Base-by-base conservation (phyloP, 2,113 vertebrate genomes). In the Mirounga angustirostris region DNA sequence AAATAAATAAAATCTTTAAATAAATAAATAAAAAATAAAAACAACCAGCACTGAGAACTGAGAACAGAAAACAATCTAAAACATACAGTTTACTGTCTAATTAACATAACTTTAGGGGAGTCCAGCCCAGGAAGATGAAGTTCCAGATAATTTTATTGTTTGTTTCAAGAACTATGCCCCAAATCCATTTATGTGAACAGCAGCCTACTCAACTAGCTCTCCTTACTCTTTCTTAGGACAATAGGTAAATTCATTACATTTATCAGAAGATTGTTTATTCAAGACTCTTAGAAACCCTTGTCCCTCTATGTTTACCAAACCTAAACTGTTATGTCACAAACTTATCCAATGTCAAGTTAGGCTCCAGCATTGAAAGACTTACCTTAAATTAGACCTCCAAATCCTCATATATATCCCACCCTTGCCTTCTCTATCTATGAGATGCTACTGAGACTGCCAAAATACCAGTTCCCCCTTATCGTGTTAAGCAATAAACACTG, bases 111-210 rank as follows among this genome's bases (percentile, higher is more conserved):
- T 80, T 52, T 19, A 86, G 52, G 36, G 67, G 92, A 83, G 36
- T 54, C 19, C 56, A 91, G 16, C 6, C 10, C 8, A 78, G 52
- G 8, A 95, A 78, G 33, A 58, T 67, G 9, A 94, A 71, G 7
- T 94, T 95, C 14, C 33, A 69, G 43, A 26, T 50, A 28, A 61
- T 73, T 93, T 82, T 58, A 67, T 58, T 52, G 21, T 78, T 94
- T 84, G 3, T 81, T 89, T 33, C 16, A 92, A 61, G 76, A 69
- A 69, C n/a, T 74, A 21, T 13, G 9, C 1, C 21, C 30, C 10
- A 76, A 46, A 84, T 87, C 2, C 2, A 90, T 86, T 91, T 67
- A 86, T 90, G 40, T 89, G 59, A 95, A 73, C 33, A 95, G 58
- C 1, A 67, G 54, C 40, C 10, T 69, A 58, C 13, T 73, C 71